Evolutionary conservation across 1,140 invertebrate genomes (phyloP).

Genomic region (Chlorops oryzae): DNA sequence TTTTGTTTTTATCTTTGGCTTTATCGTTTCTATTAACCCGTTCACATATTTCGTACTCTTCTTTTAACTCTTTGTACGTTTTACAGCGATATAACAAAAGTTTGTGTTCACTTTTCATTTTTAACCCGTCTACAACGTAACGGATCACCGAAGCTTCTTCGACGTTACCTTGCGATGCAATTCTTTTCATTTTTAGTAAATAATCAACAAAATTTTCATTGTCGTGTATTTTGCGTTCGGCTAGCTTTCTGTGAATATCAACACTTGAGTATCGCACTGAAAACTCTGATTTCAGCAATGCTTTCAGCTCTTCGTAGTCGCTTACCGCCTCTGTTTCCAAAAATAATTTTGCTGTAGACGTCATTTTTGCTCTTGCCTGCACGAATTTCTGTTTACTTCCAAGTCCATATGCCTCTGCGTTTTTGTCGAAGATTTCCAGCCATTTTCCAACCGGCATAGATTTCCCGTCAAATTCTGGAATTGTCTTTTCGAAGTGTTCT

Average conservation of each 20-base stretch:
- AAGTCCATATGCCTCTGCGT: no score
- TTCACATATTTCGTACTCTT: conserved; percentile 5
- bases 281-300: not conserved
- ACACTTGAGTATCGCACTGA: not conserved
- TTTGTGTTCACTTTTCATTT: not conserved
- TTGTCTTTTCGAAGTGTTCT: no score
- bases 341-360: conserved; percentile 1
- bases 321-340: not conserved
- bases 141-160: no score
- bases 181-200: not conserved
- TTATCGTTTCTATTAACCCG: no score
- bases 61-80: not conserved
- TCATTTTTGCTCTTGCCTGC: conserved; percentile 1
- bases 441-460: not conserved
- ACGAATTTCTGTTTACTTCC: conserved; percentile 5
- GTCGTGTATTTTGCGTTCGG: not conserved
- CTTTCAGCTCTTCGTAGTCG: not conserved
- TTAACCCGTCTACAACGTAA: no score
- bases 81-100: not conserved
- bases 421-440: not conserved
- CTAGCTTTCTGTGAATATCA: not conserved
- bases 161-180: no score
- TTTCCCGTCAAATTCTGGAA: no score
- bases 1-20: no score
- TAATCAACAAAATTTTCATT: conserved; percentile 1